Conservation (phyloP, 2,797 vertebrate genomes). For the Notolepis coatsorum region DNA sequence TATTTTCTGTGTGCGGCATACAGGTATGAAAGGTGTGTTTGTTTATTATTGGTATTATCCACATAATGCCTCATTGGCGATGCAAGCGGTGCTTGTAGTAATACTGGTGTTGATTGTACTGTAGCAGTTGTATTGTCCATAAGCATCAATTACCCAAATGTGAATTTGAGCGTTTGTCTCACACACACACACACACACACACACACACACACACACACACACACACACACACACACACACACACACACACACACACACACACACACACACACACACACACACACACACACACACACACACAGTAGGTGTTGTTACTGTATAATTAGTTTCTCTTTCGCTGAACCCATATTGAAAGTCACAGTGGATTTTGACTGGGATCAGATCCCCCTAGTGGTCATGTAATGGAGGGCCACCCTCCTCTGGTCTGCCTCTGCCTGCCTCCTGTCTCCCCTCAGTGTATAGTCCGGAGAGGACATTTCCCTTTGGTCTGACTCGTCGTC, state of each 20-base stretch:
- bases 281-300: neutral
- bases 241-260: neutral
- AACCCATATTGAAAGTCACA: neutral
- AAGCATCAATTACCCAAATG: neutral
- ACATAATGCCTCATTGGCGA: slow-evolving; percentile 11
- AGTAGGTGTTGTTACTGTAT: neutral
- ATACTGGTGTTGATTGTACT: slow-evolving; percentile 14
- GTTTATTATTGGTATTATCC: neutral
- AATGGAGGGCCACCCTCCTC: too few species aligned
- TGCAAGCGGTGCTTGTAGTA: slow-evolving; percentile 3
- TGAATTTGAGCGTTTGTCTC: neutral
- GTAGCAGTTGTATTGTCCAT: neutral
- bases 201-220: neutral
- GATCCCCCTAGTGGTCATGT: too few species aligned
- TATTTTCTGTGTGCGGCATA: too few species aligned
- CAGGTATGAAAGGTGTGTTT: slow-evolving; percentile 12
- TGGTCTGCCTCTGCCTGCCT: too few species aligned
- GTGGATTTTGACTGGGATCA: too few species aligned
- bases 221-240: slow-evolving; percentile 7
- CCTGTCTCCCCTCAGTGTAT: too few species aligned
- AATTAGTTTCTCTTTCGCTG: neutral
- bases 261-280: neutral
- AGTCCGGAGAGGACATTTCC: too few species aligned
- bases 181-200: neutral
- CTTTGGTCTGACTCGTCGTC: too few species aligned